Percentiles rank a stretch among this genome's conserved stretches.
Conservation (phyloP, 2,888 invertebrate genomes). For the Drosophila rubida region DNA sequence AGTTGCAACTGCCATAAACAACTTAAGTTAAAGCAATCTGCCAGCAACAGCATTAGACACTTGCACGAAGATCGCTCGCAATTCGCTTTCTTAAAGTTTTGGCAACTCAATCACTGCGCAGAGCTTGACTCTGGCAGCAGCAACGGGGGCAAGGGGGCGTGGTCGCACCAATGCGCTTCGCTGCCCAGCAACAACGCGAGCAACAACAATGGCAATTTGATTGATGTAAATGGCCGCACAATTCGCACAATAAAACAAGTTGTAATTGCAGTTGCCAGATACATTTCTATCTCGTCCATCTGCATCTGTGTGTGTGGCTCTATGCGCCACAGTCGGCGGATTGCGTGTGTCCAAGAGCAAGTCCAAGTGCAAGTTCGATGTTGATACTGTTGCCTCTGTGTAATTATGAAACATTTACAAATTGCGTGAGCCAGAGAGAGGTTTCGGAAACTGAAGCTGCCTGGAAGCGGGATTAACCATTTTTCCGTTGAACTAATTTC, state of each 20-base stretch:
- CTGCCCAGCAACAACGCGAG: constrained; percentile 36
- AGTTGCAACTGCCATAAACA: too few relatives aligned
- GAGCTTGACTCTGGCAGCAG: constrained; percentile 5
- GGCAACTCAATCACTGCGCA: not conserved
- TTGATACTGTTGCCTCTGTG: constrained; percentile 44
- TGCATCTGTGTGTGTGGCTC: constrained; percentile 23
- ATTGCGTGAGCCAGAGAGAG: constrained; percentile 62
- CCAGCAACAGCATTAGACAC: too few relatives aligned
- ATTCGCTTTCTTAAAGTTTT: not conserved
- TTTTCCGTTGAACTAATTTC: constrained; percentile 70
- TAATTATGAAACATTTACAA: constrained; percentile 70
- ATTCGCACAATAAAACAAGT: constrained; percentile 72
- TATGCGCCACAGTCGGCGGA: constrained; percentile 16
- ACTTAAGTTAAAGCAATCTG: too few relatives aligned
- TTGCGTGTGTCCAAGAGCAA: constrained; percentile 53
- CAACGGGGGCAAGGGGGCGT: constrained; percentile 29
- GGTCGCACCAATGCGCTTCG: constrained; percentile 43
- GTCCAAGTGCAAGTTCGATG: constrained; percentile 31
- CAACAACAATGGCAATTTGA: constrained; percentile 48
- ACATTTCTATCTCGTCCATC: constrained; percentile 57
- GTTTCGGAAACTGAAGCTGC: constrained; percentile 11
- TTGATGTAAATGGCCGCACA: constrained; percentile 74
- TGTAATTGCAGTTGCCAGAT: constrained; percentile 65
- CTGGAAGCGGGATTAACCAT: constrained; percentile 22
- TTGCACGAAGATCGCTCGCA: not conserved